These are phyloP conservation scores for Lophius americanus DNA, from an alignment of 2,797 vertebrate species.

Conservation along the genomic window DNA sequence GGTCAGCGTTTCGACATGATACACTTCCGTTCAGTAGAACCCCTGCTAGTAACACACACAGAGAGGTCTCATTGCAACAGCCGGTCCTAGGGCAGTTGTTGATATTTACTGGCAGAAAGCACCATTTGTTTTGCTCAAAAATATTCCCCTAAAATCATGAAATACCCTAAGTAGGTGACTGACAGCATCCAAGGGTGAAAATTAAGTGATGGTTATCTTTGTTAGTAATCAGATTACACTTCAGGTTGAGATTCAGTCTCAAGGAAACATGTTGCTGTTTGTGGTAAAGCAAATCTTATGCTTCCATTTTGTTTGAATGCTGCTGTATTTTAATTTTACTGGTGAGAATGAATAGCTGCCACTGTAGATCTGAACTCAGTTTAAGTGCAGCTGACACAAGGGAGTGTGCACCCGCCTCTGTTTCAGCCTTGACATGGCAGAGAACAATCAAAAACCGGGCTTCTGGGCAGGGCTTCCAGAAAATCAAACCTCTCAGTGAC, in stretches of 20 bases:
- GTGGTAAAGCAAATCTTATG: conserved; percentile 8
- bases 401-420: conserved; percentile 48
- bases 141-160: conserved; percentile 2
- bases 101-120: conserved; percentile 45
- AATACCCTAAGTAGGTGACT: conserved; percentile 12
- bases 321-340: conserved; percentile 6
- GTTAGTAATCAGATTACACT: neutral
- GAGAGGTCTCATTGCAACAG: conserved; percentile 12
- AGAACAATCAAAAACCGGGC: conserved; percentile 35
- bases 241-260: neutral
- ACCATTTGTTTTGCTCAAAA: conserved; percentile 43
- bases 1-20: conserved; percentile 72
- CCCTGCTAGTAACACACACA: conserved; percentile 37
- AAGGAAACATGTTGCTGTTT: conserved; percentile 15
- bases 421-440: conserved; percentile 32
- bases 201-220: conserved; percentile 18
- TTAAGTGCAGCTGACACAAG: conserved; percentile 36
- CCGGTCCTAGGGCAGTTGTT: conserved; percentile 29
- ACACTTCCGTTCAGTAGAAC: conserved; percentile 72
- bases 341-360: conserved; percentile 36
- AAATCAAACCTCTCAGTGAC: conserved; percentile 53
- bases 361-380: conserved; percentile 24
- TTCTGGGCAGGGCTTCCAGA: conserved; percentile 27
- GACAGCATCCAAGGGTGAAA: conserved; percentile 33
- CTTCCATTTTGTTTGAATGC: neutral